Percentiles rank a stretch among this genome's conserved stretches.
Evolutionary conservation across 2,888 invertebrate species (phyloP).

Genomic region (Tolmerus cingulatus): DNA sequence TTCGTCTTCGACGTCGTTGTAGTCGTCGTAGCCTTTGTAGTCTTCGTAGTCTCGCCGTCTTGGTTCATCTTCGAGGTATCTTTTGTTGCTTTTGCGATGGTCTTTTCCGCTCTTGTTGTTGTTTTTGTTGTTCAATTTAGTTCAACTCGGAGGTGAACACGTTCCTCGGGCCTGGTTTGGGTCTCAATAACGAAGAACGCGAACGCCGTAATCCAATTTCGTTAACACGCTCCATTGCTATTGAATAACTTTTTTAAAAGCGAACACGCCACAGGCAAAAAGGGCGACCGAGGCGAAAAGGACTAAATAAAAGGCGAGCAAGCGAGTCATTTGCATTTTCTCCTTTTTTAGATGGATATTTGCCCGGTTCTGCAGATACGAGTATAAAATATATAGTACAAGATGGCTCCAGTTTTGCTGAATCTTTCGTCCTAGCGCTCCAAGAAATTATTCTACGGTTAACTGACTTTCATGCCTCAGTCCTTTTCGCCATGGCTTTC

Average conservation of each 20-base stretch:
- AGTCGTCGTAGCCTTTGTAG: neutral
- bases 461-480: conserved; percentile 38
- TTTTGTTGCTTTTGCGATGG: neutral
- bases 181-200: conserved; percentile 1
- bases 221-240: conserved; percentile 50
- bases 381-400: neutral
- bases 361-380: neutral
- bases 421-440: neutral
- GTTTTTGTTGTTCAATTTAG: conserved; percentile 18
- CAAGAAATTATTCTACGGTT: conserved; percentile 12
- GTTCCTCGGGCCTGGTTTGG: neutral
- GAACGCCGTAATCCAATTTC: conserved; percentile 49
- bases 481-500: neutral
- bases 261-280: conserved; percentile 31
- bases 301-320: conserved; percentile 18
- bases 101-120: neutral
- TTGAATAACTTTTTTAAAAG: conserved; percentile 48
- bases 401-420: neutral
- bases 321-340: conserved; percentile 44
- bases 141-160: conserved; percentile 12
- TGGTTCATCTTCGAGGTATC: neutral
- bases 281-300: conserved; percentile 25
- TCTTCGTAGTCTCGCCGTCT: no score
- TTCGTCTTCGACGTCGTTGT: neutral
- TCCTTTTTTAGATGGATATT: neutral